Evolutionary conservation across 2,113 vertebrate genomes (phyloP), one percentile per base, ranked within the genome.

Genomic region (Psilopsiagon aurifrons): DNA sequence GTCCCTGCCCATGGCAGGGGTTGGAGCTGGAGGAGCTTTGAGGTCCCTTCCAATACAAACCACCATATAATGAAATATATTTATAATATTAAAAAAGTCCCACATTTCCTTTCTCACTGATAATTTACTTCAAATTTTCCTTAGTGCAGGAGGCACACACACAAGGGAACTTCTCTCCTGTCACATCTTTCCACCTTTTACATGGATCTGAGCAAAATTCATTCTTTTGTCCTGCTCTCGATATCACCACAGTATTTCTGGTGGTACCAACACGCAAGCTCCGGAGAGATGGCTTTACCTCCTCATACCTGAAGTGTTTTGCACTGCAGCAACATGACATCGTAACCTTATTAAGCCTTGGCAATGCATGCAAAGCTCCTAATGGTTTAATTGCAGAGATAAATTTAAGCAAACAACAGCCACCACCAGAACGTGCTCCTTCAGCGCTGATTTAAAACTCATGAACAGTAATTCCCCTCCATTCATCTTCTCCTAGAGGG

Each of bases 241-340:
- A 13, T 2, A 43, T 3, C 11, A 4, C 37, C 37, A 9, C 51
- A 7, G 0, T 0, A 10, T 7, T 54, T 29, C 82, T 15, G 18
- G 39, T 6, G 39, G 57, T 17, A 25, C 24, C 47, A 43, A n/a
- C 2, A 6, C 4, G 49, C 37, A 29, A 37, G 27, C 15, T 68
- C 63, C 54, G 57, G 67, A 7, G 5, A 20, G 8, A 22, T 7
- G 46, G 16, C 6, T n/a, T 14, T 13, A 41, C 2, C 0, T 3
- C 64, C 23, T 3, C 8, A 1, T 31, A 2, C 46, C 29, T 39
- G 37, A 67, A 16, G 31, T 11, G 10, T 17, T 62, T 6, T 19
- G 13, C 46, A 59, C 2, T 13, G 54, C 81, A 80, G 79, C 84
- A 55, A 25, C 6, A 1, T 15, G 4, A 52, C 33, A 10, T 19